phyloP scores from a whole-genome alignment of 2,888 invertebrate genomes.

The Bimastos eiseni region DNA sequence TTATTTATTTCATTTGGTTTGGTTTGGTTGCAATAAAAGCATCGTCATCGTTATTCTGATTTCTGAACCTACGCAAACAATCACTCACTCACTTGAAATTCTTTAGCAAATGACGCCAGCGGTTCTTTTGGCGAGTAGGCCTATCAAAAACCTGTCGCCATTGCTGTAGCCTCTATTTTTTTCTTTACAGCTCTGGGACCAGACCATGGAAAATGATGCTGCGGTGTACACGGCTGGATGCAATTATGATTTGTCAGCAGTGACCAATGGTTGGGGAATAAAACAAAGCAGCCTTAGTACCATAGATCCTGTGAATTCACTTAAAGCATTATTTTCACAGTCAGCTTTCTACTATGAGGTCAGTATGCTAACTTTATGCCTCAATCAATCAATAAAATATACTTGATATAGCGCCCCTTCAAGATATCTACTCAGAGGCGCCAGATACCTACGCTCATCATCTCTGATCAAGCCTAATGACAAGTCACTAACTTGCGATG shows the following conservation, averaged over 20 bases:
- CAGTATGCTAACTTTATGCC: background rate
- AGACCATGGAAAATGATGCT: background rate
- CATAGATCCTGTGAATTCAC: background rate
- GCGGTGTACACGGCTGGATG: background rate
- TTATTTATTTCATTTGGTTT: too few species aligned
- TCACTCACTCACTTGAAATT: too few species aligned
- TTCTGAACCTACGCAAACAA: too few species aligned
- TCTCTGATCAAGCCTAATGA: background rate
- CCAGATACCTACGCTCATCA: too few species aligned
- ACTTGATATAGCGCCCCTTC: too few species aligned
- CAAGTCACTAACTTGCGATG: too few species aligned
- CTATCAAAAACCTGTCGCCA: background rate
- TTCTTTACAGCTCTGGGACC: background rate
- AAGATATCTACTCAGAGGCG: too few species aligned
- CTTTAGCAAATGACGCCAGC: background rate
- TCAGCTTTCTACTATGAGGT: background rate
- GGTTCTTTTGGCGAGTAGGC: too few species aligned
- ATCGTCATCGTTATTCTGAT: too few species aligned
- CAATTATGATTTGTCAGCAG: background rate
- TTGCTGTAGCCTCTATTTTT: background rate
- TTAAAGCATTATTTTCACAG: background rate
- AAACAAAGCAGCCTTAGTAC: fast-evolving
- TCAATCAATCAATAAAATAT: too few species aligned
- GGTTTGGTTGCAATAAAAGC: too few species aligned
- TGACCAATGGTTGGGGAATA: background rate